Evolutionary conservation across 2,797 vertebrate species (phyloP), one percentile per base, ranked within the genome.

Genomic region (Periparus ater): DNA sequence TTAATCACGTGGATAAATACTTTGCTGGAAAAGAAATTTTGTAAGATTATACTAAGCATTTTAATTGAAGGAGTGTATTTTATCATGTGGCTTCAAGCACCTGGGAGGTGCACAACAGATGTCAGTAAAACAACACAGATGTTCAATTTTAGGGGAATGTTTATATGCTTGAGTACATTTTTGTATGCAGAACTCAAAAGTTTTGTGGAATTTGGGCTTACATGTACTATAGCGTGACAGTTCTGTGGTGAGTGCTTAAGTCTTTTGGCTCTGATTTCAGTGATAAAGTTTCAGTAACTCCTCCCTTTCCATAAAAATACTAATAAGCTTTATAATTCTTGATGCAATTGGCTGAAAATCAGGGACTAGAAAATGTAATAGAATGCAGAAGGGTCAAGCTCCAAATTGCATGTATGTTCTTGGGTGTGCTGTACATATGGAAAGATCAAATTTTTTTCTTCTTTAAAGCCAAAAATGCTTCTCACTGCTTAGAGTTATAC

Each of bases 221-320:
- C 76, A 48, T 78, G 23, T 51, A 17, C 51, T 48, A 17, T 50
- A 63, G 67, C 2, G 1, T 88, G 85, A 94, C 29, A 47, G 51
- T 75, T 84, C 30, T 88, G 57, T 83, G 38, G 70, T 54, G 58
- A 62, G 55, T 62, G 12, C 54, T 78, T 47, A 50, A 19, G 32
- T 4, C 36, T 93, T 81, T 84, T 95, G 88, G 66, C 90, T 95
- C 65, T 62, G 26, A 23, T 89, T 92, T 91, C 66, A 86, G 93
- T 73, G 34, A 80, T 77, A 71, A 83, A 61, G 62, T 88, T 72
- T 66, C 66, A 88, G 30, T 90, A 93, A 95, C 40, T 86, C 48
- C 66, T 94, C 55, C 73, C 55, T 88, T 85, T 85, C 66, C 66
- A 73, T 79, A 66, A 91, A 94, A 94, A 60, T 79, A 87, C 34